Conservation (phyloP, 2,797 vertebrate genomes). For the Myotis planiceps region DNA sequence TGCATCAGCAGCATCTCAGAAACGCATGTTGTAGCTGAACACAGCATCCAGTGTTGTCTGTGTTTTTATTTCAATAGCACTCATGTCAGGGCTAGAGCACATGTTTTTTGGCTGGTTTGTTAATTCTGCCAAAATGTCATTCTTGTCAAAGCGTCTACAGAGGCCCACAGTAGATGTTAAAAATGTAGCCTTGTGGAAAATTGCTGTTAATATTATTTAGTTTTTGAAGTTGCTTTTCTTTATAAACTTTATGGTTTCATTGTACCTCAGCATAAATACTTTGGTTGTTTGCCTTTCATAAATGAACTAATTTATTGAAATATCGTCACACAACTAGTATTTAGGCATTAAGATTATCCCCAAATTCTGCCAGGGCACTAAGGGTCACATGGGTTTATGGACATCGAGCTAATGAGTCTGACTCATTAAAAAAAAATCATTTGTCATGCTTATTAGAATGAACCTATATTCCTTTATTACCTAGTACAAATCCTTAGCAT, state of each 20-base stretch:
- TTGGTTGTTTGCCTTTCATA: conserved; percentile 43
- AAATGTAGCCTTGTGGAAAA: conserved; percentile 55
- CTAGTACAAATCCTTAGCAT: conserved; percentile 63
- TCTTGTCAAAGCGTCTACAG: conserved; percentile 44
- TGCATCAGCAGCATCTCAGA: conserved; percentile 43
- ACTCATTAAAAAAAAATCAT: conserved; percentile 72
- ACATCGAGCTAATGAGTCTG: conserved; percentile 67
- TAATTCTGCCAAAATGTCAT: conserved; percentile 56
- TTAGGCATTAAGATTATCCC: conserved; percentile 63
- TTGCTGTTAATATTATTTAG: conserved; percentile 47
- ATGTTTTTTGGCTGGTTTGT: conserved; percentile 25
- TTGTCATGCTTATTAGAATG: conserved; percentile 75
- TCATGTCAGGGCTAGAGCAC: background rate
- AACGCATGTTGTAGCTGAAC: background rate
- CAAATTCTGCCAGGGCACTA: conserved; percentile 46
- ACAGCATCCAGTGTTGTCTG: background rate
- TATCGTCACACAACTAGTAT: conserved; percentile 5
- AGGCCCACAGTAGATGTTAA: conserved; percentile 19
- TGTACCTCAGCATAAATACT: conserved; percentile 11
- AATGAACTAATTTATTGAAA: conserved; percentile 62
- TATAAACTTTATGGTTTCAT: background rate
- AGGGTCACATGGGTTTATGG: conserved; percentile 67
- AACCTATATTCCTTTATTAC: conserved; percentile 73
- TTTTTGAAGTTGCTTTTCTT: conserved; percentile 32
- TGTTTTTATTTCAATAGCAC: background rate